These are phyloP conservation scores for Bombus impatiens DNA, from an alignment of 1,140 invertebrate genomes.

Conservation along the genomic window DNA sequence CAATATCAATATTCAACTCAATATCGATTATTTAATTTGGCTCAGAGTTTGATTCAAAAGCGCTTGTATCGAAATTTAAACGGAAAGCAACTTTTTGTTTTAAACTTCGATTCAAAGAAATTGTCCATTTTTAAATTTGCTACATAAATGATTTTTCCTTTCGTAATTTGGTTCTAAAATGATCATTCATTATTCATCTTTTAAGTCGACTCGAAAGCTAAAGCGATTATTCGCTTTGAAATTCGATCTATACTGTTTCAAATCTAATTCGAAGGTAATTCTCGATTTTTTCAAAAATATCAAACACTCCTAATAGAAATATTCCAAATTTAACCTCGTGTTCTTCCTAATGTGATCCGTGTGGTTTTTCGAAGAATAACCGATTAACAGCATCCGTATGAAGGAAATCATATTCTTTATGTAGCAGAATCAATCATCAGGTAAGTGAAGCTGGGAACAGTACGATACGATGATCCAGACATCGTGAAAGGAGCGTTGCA, in stretches of 20 bases:
- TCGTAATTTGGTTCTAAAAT: background rate
- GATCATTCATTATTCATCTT: background rate
- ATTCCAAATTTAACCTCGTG: conserved; percentile 15
- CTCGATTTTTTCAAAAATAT: background rate
- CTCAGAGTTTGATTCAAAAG: background rate
- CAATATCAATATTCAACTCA: background rate
- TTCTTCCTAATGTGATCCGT: conserved; percentile 24
- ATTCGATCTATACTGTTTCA: background rate
- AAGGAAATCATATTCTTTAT: conserved; percentile 9
- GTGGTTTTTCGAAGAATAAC: conserved; percentile 50
- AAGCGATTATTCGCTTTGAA: background rate
- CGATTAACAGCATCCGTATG: conserved; percentile 63
- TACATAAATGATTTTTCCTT: background rate
- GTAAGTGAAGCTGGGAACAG: conserved; percentile 51
- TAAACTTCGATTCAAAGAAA: background rate
- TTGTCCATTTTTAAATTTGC: background rate
- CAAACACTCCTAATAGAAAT: background rate
- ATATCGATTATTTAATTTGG: background rate
- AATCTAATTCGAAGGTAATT: background rate
- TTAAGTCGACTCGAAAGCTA: no score
- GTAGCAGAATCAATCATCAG: conserved; percentile 27
- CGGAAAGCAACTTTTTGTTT: background rate
- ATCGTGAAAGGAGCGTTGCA: conserved; percentile 15
- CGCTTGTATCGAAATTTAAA: no score
- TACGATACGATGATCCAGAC: background rate